These are phyloP conservation scores for Falco concolor DNA, from an alignment of 2,797 vertebrate species.

Conservation along the genomic window DNA sequence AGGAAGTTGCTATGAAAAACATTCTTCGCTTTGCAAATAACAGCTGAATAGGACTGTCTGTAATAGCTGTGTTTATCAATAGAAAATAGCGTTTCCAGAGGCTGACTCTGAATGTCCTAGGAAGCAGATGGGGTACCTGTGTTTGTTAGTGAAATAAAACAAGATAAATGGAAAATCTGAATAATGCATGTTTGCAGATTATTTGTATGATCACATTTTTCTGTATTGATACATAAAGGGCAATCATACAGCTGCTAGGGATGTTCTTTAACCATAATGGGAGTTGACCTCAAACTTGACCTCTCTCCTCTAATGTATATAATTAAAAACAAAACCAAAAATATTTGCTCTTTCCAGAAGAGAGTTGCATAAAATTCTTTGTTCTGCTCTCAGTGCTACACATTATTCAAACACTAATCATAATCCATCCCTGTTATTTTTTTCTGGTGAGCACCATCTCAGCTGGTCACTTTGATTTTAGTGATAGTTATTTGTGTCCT, in stretches of 20 bases:
- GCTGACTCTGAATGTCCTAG: neutral
- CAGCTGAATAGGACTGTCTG: neutral
- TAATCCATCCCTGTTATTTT: neutral
- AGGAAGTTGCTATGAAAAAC: slow-evolving; percentile 7
- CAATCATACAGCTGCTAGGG: neutral
- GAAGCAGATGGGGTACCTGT: neutral
- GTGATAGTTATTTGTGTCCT: neutral
- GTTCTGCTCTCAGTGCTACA: neutral
- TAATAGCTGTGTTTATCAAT: neutral
- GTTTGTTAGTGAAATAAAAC: neutral
- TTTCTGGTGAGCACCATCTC: neutral
- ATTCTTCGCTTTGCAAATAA: slow-evolving; percentile 14
- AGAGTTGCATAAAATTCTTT: neutral
- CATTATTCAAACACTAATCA: neutral
- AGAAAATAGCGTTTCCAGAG: neutral
- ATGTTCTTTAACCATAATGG: neutral
- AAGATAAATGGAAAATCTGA: neutral
- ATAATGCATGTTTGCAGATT: neutral
- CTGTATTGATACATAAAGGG: neutral
- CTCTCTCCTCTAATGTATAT: neutral
- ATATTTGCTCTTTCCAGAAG: neutral
- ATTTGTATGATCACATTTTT: neutral
- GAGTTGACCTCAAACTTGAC: neutral
- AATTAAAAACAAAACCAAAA: neutral
- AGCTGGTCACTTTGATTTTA: neutral